Conservation (phyloP, 2,888 invertebrate species). For the Siphlonurus alternatus region DNA sequence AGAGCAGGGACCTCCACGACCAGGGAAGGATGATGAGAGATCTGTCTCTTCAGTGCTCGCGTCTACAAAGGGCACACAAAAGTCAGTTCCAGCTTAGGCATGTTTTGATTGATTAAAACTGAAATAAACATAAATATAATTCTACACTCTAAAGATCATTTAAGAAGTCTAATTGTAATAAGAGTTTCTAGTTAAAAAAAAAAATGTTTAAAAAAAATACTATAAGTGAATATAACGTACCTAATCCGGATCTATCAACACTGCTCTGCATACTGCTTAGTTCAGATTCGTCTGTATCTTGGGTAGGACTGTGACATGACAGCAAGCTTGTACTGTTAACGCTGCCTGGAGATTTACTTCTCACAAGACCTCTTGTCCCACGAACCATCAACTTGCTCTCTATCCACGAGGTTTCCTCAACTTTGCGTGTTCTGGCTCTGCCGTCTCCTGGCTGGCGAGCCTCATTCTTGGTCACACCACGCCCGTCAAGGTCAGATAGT, state of each 20-base stretch:
- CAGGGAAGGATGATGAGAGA: conserved; percentile 13
- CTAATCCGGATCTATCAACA: conserved; percentile 29
- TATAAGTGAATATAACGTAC: conserved; percentile 16
- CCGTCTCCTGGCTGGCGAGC: conserved; percentile 11
- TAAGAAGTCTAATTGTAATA: no score
- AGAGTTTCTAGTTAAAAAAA: no score
- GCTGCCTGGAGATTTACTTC: conserved; percentile 8
- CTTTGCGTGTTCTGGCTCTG: conserved; percentile 47
- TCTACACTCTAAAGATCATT: no score
- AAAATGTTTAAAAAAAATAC: no score
- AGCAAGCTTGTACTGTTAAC: conserved; percentile 2
- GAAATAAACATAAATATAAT: background rate
- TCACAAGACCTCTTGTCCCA: background rate
- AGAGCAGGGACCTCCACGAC: conserved; percentile 21
- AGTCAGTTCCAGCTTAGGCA: background rate
- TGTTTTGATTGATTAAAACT: background rate
- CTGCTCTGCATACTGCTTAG: conserved; percentile 34
- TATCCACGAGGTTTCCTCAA: conserved; percentile 50
- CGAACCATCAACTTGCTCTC: conserved; percentile 31
- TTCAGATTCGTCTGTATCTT: conserved; percentile 21
- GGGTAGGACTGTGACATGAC: conserved; percentile 2
- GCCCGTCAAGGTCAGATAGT: conserved; percentile 53
- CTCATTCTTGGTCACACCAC: conserved; percentile 24
- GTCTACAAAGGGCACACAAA: conserved; percentile 16
- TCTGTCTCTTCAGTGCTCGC: conserved; percentile 32